phyloP scores from a whole-genome alignment of 2,797 vertebrate species.

The Lagodon rhomboides region DNA sequence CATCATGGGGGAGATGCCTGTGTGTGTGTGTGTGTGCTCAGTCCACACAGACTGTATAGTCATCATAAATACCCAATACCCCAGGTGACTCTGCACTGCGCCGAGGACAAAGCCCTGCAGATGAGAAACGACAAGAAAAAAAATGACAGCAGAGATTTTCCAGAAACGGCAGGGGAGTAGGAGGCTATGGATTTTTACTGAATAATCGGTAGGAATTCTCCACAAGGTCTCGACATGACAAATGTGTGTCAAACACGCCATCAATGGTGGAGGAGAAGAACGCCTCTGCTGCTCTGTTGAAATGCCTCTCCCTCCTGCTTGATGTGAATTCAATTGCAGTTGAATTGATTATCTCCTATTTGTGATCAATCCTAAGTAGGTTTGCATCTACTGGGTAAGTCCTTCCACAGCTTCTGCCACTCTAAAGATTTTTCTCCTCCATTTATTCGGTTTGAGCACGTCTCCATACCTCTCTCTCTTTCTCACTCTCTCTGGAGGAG shows the following conservation, averaged over 20 bases:
- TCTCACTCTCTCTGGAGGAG: too few relatives aligned
- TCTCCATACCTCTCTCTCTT: neutral
- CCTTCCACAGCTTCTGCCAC: constrained; percentile 19
- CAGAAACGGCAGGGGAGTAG: constrained; percentile 49
- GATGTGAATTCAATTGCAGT: constrained; percentile 76
- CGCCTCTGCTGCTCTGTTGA: constrained; percentile 53
- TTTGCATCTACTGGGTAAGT: constrained; percentile 58
- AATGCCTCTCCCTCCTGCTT: constrained; percentile 56
- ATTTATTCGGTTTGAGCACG: constrained; percentile 1
- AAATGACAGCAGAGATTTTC: constrained; percentile 55
- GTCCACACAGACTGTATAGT: constrained; percentile 45
- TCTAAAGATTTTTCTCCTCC: constrained; percentile 10
- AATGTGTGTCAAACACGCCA: constrained; percentile 70
- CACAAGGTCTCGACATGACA: constrained; percentile 73
- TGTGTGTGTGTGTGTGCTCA: constrained; percentile 29
- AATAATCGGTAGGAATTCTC: constrained; percentile 65
- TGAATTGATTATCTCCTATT: constrained; percentile 78
- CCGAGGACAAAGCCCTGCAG: constrained; percentile 37
- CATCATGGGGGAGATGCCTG: constrained; percentile 21
- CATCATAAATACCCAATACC: constrained; percentile 59
- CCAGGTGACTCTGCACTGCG: constrained; percentile 42
- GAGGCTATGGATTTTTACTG: constrained; percentile 65
- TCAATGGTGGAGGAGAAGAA: constrained; percentile 60
- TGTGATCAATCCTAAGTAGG: constrained; percentile 73
- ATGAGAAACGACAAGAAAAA: constrained; percentile 47